Evolutionary conservation across 1,140 invertebrate species (phyloP).

Genomic region (Pseudomyrmex concolor): DNA sequence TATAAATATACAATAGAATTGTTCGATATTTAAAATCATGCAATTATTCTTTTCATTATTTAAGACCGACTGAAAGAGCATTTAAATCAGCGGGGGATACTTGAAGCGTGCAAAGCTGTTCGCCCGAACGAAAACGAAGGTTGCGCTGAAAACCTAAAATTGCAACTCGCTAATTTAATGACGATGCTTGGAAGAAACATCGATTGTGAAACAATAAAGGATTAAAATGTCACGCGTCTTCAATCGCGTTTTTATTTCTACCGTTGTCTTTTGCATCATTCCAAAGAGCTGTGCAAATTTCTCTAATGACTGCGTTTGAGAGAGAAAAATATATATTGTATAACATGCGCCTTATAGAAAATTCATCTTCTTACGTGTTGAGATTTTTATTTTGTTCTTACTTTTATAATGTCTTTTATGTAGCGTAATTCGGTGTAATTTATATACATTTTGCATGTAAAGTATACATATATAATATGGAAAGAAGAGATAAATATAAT

Average conservation of each 20-base stretch:
- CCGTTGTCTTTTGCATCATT: conserved; percentile 44
- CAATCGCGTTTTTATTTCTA: conserved; percentile 5
- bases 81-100: neutral
- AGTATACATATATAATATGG: too few relatives aligned
- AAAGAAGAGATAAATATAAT: too few relatives aligned
- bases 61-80: conserved; percentile 41
- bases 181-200: neutral
- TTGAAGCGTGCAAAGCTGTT: neutral
- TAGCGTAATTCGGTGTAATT: too few relatives aligned
- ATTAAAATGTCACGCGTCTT: neutral
- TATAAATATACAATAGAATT: neutral
- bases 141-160: neutral
- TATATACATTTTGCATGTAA: too few relatives aligned
- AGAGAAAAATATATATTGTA: too few relatives aligned
- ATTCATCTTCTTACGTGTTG: too few relatives aligned
- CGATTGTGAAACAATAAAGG: neutral
- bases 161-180: neutral
- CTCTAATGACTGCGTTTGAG: conserved; percentile 9
- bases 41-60: neutral
- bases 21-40: neutral
- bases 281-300: conserved; percentile 19
- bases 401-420: too few relatives aligned
- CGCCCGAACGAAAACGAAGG: neutral
- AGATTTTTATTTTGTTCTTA: too few relatives aligned
- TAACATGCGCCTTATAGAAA: too few relatives aligned